These are phyloP conservation scores for Heterocephalus glaber DNA, from an alignment of 2,113 vertebrate genomes.

Conservation along the genomic window DNA sequence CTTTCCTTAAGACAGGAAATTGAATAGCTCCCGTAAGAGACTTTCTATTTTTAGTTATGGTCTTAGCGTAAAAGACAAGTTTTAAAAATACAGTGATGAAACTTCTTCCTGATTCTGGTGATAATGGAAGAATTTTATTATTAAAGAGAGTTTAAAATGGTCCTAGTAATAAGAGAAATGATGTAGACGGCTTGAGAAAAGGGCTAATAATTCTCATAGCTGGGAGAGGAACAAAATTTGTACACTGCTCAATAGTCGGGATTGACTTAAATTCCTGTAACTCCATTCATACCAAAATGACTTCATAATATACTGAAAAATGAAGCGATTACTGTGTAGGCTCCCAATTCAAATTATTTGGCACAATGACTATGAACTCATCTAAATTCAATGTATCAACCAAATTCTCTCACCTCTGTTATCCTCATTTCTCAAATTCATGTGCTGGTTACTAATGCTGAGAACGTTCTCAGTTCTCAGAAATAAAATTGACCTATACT, in stretches of 20 bases:
- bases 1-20: conserved; percentile 1
- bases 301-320: conserved; percentile 59
- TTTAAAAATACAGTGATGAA: conserved; percentile 57
- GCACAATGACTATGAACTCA: conserved; percentile 35
- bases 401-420: conserved; percentile 51
- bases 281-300: conserved; percentile 64
- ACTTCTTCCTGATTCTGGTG: conserved; percentile 15
- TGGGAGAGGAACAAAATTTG: conserved; percentile 18
- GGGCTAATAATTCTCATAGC: neutral
- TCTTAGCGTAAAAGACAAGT: conserved; percentile 15
- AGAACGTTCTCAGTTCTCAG: conserved; percentile 14
- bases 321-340: conserved; percentile 40
- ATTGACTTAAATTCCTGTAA: conserved; percentile 38
- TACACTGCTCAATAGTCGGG: neutral
- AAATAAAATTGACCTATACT: neutral
- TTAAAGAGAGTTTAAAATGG: conserved; percentile 41
- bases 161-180: conserved; percentile 20
- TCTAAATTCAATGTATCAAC: neutral
- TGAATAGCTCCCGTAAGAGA: neutral
- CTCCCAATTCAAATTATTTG: conserved; percentile 52
- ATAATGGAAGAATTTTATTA: conserved; percentile 42
- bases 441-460: conserved; percentile 35
- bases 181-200: conserved; percentile 25
- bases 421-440: conserved; percentile 59
- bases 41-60: conserved; percentile 49